Evolutionary conservation across 2,888 invertebrate genomes (phyloP).

Genomic region (Euproctis similis): DNA sequence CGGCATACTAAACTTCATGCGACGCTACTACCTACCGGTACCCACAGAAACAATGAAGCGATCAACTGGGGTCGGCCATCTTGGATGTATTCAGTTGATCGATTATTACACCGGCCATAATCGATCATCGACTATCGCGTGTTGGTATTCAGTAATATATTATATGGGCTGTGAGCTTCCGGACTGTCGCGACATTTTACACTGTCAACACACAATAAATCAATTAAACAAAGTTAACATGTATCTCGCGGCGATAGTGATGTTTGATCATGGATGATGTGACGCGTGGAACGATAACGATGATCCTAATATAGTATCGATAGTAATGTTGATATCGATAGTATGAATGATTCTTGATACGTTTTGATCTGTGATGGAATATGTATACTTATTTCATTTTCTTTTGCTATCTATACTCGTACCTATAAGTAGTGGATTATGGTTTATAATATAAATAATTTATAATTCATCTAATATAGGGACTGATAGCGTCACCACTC

Average conservation of each 20-base stretch:
- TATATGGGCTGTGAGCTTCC: slow-evolving; percentile 62
- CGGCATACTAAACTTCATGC: slow-evolving; percentile 19
- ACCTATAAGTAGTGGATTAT: too few species aligned
- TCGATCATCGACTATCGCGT: slow-evolving; percentile 55
- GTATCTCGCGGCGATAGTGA: slow-evolving; percentile 43
- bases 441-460: too few species aligned
- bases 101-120: slow-evolving; percentile 37
- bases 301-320: not conserved
- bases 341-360: too few species aligned
- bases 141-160: slow-evolving; percentile 54
- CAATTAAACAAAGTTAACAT: slow-evolving; percentile 59
- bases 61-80: slow-evolving; percentile 39
- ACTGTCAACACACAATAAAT: slow-evolving; percentile 68
- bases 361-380: too few species aligned
- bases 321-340: too few species aligned
- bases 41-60: slow-evolving; percentile 48
- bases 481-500: too few species aligned
- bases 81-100: slow-evolving; percentile 43
- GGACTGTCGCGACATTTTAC: slow-evolving; percentile 39
- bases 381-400: too few species aligned
- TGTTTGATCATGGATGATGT: slow-evolving; percentile 4
- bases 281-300: slow-evolving; percentile 4
- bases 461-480: too few species aligned
- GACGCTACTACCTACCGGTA: too few species aligned
- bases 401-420: too few species aligned